Percentiles rank a stretch among this genome's conserved stretches.
Evolutionary conservation across 1,140 invertebrate species (phyloP).

Genomic region (Lordiphosa stackelbergi): DNA sequence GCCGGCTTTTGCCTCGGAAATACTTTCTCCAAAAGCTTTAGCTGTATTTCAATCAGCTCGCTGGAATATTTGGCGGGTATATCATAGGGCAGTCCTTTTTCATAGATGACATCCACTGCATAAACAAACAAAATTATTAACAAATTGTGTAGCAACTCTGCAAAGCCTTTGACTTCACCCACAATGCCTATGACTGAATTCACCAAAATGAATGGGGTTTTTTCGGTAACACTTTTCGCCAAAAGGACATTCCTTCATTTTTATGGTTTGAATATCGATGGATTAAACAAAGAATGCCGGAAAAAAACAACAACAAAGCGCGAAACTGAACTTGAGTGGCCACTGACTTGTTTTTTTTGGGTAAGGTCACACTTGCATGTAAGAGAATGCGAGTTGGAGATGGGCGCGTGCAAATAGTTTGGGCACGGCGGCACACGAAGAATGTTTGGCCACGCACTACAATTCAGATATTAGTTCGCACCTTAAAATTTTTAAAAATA

Average conservation of each 20-base stretch:
- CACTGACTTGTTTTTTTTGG: not conserved
- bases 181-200: conserved; percentile 89
- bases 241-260: conserved; percentile 81
- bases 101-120: conserved; percentile 79
- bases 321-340: not conserved
- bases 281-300: conserved; percentile 8
- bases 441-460: no score
- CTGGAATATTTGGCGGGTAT: conserved; percentile 78
- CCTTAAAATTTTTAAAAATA: no score
- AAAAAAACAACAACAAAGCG: conserved; percentile 2
- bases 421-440: no score
- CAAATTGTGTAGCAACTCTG: not conserved
- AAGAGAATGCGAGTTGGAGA: no score
- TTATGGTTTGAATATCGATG: not conserved
- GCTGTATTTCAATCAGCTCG: conserved; percentile 78
- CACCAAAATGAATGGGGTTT: conserved; percentile 88
- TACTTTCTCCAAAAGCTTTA: conserved; percentile 77
- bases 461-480: no score
- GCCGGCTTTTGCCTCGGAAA: conserved; percentile 38
- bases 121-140: conserved; percentile 22
- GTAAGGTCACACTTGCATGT: no score
- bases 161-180: conserved; percentile 58
- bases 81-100: conserved; percentile 65
- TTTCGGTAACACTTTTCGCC: conserved; percentile 87
- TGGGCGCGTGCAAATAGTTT: no score